phyloP scores from a whole-genome alignment of 2,888 invertebrate species.

The Caenorhabditis becei region DNA sequence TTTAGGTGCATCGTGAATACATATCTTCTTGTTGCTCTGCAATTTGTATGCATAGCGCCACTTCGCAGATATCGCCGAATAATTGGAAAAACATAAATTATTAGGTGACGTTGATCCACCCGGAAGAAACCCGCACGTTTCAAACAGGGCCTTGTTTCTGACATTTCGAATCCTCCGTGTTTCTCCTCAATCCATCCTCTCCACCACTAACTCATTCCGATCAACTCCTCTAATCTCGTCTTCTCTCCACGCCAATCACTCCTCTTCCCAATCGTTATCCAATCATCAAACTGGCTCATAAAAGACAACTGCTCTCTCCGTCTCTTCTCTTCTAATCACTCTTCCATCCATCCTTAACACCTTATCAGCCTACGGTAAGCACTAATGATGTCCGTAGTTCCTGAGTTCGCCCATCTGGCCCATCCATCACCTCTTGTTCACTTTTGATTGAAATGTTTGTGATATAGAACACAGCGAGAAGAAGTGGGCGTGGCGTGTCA shows the following conservation, averaged over 20 bases:
- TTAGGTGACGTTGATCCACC: slow-evolving; percentile 20
- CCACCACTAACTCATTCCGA: slow-evolving; percentile 9
- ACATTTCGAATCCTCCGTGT: not conserved
- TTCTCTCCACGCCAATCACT: not conserved
- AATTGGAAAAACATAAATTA: slow-evolving; percentile 35
- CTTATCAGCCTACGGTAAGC: slow-evolving; percentile 5
- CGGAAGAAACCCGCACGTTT: not conserved
- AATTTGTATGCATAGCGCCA: not conserved
- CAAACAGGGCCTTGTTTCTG: too few relatives aligned
- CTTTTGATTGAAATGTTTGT: slow-evolving; percentile 32
- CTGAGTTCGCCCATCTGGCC: not conserved
- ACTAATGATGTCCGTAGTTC: not conserved
- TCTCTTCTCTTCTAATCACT: not conserved
- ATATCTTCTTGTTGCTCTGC: slow-evolving; percentile 1
- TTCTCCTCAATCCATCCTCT: not conserved
- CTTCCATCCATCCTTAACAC: not conserved
- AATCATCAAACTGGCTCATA: slow-evolving; percentile 48
- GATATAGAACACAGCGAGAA: not conserved
- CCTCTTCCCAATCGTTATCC: slow-evolving; percentile 38
- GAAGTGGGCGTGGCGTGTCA: slow-evolving; percentile 15
- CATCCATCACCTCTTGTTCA: slow-evolving; percentile 8
- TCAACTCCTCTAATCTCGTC: not conserved
- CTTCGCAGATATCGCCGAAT: slow-evolving; percentile 15
- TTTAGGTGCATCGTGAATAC: slow-evolving; percentile 9
- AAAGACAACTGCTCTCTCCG: slow-evolving; percentile 54